Evolutionary conservation across 1,140 invertebrate genomes (phyloP), one percentile per base, ranked within the genome.

Genomic region (Neodiprion virginianus): DNA sequence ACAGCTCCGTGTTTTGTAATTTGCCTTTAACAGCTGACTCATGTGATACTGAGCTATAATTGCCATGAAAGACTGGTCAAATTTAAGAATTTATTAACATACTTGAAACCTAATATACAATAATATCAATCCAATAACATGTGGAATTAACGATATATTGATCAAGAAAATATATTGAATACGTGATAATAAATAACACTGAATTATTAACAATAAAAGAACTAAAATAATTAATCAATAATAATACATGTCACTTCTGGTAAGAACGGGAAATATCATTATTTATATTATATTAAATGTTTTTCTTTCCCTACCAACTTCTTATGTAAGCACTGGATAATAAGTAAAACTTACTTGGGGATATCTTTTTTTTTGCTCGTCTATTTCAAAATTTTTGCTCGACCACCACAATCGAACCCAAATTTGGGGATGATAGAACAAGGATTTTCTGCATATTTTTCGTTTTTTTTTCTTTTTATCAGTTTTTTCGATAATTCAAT

Each of bases 321-420:
- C 0, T 61, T 14, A 40, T 40, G 28, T 40, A 1, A 40, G 1
- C 53, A 61, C 5, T 8, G 53, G n/a, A 61, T 61, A 61, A 61
- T 61, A 61, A 12, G 53, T 8, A 81, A 87, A 82, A 74, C 84
- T 86, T 83, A 84, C 77, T 87, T 84, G 81, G 78, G 77, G 80
- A 79, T 23, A 78, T 77, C 17, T 21, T 75, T 84, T 82, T 84
- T 86, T 85, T 87, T 86, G 76, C 76, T 81, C 80, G 72, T 71
- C 78, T 74, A 28, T 67, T 72, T 75, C 70, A 69, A 69, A 80
- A 83, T 89, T 89, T 87, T 81, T 79, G 79, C 79, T 80, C 85
- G 85, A 87, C 83, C 87, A 89, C 86, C 86, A 89, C 88, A 78
- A 87, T 86, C 85, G 84, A 84, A 81, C 81, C 76, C 82, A 87